Percentiles rank a stretch among this genome's conserved stretches.
phyloP scores from a whole-genome alignment of 2,888 invertebrate genomes.

The Xestia ashworthii region DNA sequence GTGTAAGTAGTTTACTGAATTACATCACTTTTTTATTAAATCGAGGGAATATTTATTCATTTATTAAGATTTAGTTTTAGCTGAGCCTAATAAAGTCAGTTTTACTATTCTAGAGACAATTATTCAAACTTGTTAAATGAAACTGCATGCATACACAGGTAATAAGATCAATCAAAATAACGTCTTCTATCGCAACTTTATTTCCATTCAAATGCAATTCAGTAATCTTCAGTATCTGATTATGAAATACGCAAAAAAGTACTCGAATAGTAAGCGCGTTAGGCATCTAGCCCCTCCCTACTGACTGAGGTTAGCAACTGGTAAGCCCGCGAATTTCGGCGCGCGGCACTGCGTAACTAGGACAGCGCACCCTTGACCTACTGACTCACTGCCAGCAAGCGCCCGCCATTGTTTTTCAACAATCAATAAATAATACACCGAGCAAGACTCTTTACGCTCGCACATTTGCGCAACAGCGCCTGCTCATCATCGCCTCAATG shows the following conservation, averaged over 20 bases:
- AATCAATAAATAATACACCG: constrained; percentile 90
- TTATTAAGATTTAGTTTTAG: background rate
- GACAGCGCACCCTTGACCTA: constrained; percentile 89
- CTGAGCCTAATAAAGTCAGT: background rate
- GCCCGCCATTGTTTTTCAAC: constrained; percentile 90
- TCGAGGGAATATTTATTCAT: background rate
- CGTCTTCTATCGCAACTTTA: constrained; percentile 9
- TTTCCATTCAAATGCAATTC: constrained; percentile 17
- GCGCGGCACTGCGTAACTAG: constrained; percentile 87
- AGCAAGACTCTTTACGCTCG: constrained; percentile 84
- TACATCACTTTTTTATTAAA: background rate
- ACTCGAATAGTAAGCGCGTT: constrained; percentile 52
- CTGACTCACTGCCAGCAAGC: constrained; percentile 89
- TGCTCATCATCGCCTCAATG: constrained; percentile 77
- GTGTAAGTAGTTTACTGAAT: constrained; percentile 1
- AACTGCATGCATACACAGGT: no score
- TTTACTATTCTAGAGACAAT: background rate
- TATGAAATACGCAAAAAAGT: constrained; percentile 56
- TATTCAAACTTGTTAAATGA: background rate
- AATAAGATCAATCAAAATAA: constrained; percentile 11
- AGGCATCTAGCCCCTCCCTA: constrained; percentile 78
- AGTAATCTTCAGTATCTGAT: constrained; percentile 31
- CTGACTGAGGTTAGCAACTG: constrained; percentile 85
- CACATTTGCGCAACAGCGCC: constrained; percentile 84
- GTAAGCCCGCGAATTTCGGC: constrained; percentile 88